Conservation (phyloP, 2,797 vertebrate species). For the Labroides dimidiatus region DNA sequence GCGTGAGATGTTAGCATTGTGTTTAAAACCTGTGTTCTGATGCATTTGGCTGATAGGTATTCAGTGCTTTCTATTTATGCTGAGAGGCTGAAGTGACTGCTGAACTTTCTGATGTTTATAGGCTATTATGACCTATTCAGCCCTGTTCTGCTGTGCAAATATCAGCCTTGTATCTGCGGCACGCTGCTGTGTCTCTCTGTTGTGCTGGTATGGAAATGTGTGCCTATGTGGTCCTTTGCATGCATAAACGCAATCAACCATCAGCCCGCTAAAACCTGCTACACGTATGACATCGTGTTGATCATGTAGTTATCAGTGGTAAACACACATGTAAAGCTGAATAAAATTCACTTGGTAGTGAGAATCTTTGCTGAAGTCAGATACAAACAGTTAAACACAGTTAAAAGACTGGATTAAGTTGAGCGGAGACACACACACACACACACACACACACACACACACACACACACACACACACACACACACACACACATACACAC, state of each 20-base stretch:
- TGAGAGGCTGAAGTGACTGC: constrained; percentile 64
- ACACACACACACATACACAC: too few relatives aligned
- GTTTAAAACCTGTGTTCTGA: constrained; percentile 67
- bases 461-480: background rate
- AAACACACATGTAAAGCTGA: constrained; percentile 46
- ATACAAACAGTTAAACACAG: background rate
- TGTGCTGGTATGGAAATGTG: constrained; percentile 73
- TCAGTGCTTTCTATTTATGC: constrained; percentile 45
- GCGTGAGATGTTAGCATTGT: constrained; percentile 55
- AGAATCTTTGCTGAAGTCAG: constrained; percentile 11
- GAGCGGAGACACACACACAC: background rate
- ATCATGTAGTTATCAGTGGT: constrained; percentile 47
- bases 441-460: too few relatives aligned
- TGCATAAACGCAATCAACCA: constrained; percentile 70
- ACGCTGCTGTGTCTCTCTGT: constrained; percentile 66
- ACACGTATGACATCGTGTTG: constrained; percentile 55
- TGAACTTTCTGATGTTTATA: constrained; percentile 76
- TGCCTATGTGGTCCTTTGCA: constrained; percentile 67
- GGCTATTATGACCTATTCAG: constrained; percentile 79
- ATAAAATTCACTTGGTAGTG: constrained; percentile 12
- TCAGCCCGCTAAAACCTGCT: constrained; percentile 40
- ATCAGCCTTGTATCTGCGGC: constrained; percentile 78
- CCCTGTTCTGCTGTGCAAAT: constrained; percentile 70
- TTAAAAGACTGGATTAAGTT: background rate
- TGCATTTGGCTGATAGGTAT: constrained; percentile 53